Conservation (phyloP, 2,888 invertebrate genomes). For the Tetrapedia diversipes region DNA sequence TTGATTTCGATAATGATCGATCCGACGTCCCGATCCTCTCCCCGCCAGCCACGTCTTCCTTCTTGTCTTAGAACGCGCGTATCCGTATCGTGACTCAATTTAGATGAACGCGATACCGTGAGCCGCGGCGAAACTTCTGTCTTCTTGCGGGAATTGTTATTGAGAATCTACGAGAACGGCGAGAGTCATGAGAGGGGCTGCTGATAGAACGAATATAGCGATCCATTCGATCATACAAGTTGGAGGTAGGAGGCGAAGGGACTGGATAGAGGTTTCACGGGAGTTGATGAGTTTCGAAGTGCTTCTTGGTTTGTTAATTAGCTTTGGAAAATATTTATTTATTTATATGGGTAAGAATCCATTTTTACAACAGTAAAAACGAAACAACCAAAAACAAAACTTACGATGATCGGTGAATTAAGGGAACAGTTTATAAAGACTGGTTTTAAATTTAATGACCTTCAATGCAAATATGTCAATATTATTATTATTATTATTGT, state of each 20-base stretch:
- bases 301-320: not conserved
- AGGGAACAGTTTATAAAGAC: no score
- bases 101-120: constrained; percentile 43
- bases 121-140: constrained; percentile 18
- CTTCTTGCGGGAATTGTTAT: constrained; percentile 24
- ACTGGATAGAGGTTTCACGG: not conserved
- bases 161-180: constrained; percentile 25
- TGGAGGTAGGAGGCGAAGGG: no score
- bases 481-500: no score
- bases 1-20: constrained; percentile 68
- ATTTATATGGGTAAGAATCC: no score
- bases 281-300: not conserved
- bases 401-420: no score
- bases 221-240: constrained; percentile 7
- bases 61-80: constrained; percentile 30
- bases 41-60: not conserved
- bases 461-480: no score
- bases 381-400: no score
- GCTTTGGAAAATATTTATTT: no score
- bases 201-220: not conserved
- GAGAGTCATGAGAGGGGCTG: constrained; percentile 10
- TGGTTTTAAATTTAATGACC: no score
- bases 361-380: no score
- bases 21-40: constrained; percentile 12
- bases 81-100: constrained; percentile 56